Evolutionary conservation across 1,140 invertebrate species (phyloP).

Genomic region (Hyles vespertilio): DNA sequence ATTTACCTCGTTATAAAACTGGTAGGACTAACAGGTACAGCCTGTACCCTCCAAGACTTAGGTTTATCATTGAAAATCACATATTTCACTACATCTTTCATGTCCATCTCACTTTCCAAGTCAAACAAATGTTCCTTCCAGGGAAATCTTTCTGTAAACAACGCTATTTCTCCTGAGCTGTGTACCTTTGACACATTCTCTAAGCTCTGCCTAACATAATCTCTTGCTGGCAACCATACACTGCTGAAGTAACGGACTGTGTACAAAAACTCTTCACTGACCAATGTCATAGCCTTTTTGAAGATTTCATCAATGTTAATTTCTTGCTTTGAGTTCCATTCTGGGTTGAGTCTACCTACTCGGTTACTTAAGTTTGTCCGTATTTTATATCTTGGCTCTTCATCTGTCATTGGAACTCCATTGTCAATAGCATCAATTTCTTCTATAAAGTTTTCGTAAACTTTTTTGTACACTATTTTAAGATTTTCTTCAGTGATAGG

Average conservation of each 20-base stretch:
- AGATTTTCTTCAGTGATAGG: slow-evolving; percentile 73
- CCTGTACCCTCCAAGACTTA: slow-evolving; percentile 86
- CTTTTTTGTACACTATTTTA: slow-evolving; percentile 83
- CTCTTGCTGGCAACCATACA: slow-evolving; percentile 90
- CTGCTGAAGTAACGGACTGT: slow-evolving; percentile 81
- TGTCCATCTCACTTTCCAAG: slow-evolving; percentile 85
- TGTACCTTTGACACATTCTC: slow-evolving; percentile 80
- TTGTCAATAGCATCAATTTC: slow-evolving; percentile 99
- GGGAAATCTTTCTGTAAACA: slow-evolving; percentile 82
- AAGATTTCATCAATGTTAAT: slow-evolving; percentile 79
- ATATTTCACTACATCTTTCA: slow-evolving; percentile 84
- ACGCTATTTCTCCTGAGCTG: slow-evolving; percentile 86
- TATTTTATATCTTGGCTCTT: slow-evolving; percentile 88
- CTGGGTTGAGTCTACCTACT: slow-evolving; percentile 88
- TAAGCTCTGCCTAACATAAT: slow-evolving; percentile 84
- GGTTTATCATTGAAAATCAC: slow-evolving; percentile 82
- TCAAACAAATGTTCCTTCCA: slow-evolving; percentile 94
- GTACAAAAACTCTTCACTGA: slow-evolving; percentile 88
- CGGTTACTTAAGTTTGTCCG: slow-evolving; percentile 86
- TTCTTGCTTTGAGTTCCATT: slow-evolving; percentile 86
- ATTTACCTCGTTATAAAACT: slow-evolving; percentile 88
- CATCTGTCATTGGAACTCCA: slow-evolving; percentile 87
- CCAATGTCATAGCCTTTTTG: slow-evolving; percentile 85
- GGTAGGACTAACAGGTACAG: slow-evolving; percentile 81
- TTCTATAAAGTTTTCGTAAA: slow-evolving; percentile 94